Base-by-base conservation (phyloP, 2,113 vertebrate genomes). In the Camelus bactrianus region DNA sequence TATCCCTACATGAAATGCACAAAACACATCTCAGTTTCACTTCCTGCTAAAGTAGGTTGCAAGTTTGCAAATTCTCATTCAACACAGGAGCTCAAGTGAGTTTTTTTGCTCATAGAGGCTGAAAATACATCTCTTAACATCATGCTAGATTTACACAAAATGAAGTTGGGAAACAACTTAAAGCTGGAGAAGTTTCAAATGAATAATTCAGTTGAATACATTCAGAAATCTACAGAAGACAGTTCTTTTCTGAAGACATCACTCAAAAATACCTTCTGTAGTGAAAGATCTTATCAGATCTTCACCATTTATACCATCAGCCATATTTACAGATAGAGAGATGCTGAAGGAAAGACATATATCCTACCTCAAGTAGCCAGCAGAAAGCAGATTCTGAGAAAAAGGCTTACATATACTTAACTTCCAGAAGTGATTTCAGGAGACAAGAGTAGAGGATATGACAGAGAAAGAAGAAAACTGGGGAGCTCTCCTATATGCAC, bases 11-110 rank as follows among this genome's bases (percentile, higher is more conserved):
- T 94, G 79, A 95, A 96, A 95, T 73, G 69, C 62, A 84, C 92
- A 83, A 83, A 95, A 96, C 88, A 83, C 62, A 94, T 83, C 62
- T 77, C 22, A 22, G 80, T 93, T 96, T 94, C 19, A 64, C 67
- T 97, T 96, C 38, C 6, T 82, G 52, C 56, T 70, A 80, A 97
- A 97, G 93, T 76, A 87, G 73, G 92, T 90, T 97, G 93, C 96
- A 92, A 93, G 89, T 94, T 85, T 97, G 96, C 94, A 94, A 70
- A 89, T 96, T 97, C 60, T 82, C 60, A 76, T 77, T 95, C 62
- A 91, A 96, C 67, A 91, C 22, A 52, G 91, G 60, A 73, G 6
- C 50, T 79, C 46, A 69, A 94, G 70, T 85, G 88, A 94, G 4
- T 64, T 54, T 50, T 95, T 94, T 56, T 65, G 50, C 24, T 84